Evolutionary conservation across 2,113 vertebrate genomes (phyloP).

Genomic region (Pterocles orientalis): DNA sequence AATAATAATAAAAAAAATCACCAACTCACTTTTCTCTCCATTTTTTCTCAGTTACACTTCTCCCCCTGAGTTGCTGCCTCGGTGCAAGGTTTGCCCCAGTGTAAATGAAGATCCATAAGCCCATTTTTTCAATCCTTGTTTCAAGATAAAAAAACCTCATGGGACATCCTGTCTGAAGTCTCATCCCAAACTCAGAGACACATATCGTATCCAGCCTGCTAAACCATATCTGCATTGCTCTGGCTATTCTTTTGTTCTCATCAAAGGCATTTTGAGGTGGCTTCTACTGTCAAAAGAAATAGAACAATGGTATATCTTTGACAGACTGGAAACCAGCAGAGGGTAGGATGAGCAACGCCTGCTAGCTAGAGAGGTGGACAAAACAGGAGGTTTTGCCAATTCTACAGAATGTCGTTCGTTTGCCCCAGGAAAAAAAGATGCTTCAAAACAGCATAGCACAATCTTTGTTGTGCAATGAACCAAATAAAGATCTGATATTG

Average conservation of each 20-base stretch:
- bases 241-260: background rate
- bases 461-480: slow-evolving; percentile 49
- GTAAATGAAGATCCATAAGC: background rate
- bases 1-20: background rate
- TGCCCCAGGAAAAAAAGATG: slow-evolving; percentile 52
- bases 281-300: background rate
- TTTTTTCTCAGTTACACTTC: background rate
- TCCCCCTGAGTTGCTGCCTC: background rate
- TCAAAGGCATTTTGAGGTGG: slow-evolving; percentile 1
- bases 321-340: slow-evolving; percentile 57
- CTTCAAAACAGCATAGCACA: background rate
- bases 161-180: background rate
- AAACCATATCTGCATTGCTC: background rate
- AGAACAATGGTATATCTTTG: background rate
- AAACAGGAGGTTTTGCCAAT: slow-evolving; percentile 15
- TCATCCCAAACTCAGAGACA: background rate
- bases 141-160: background rate
- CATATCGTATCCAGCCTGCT: background rate
- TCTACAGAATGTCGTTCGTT: slow-evolving; percentile 12
- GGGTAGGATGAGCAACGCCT: background rate
- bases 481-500: slow-evolving; percentile 13
- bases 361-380: slow-evolving; percentile 10
- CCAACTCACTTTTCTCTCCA: background rate
- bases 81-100: background rate
- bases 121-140: background rate